phyloP scores from a whole-genome alignment of 2,888 invertebrate genomes.

The Diogma glabrata region DNA sequence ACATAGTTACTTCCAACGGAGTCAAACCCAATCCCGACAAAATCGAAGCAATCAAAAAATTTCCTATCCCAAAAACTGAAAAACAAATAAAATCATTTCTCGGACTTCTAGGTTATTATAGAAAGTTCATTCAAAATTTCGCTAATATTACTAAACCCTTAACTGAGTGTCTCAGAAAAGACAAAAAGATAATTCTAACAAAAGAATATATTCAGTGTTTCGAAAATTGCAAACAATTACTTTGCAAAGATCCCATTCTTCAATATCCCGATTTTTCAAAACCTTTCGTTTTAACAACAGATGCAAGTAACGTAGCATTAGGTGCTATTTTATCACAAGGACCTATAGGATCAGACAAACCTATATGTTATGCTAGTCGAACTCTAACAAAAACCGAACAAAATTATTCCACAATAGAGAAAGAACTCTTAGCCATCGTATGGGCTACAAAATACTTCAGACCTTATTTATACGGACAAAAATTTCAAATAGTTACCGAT shows the following conservation, averaged over 20 bases:
- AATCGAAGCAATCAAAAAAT: constrained; percentile 20
- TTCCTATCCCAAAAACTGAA: constrained; percentile 19
- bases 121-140: background rate
- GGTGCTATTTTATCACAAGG: constrained; percentile 11
- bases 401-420: constrained; percentile 25
- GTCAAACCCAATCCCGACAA: constrained; percentile 25
- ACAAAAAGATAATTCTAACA: background rate
- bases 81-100: constrained; percentile 23
- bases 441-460: constrained; percentile 21
- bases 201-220: background rate
- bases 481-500: constrained; percentile 22
- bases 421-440: constrained; percentile 26
- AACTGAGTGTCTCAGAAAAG: background rate
- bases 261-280: background rate
- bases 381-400: constrained; percentile 19
- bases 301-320: background rate
- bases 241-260: background rate
- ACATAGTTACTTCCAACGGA: constrained; percentile 21
- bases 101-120: too few relatives aligned
- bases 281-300: background rate
- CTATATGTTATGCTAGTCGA: constrained; percentile 19
- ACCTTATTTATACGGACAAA: background rate
- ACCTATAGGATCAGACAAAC: background rate
- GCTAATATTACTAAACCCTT: background rate
- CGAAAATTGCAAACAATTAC: background rate